Percentiles rank a stretch among this genome's conserved stretches.
Evolutionary conservation across 2,113 vertebrate species (phyloP).

Genomic region (Centropus unirufus): DNA sequence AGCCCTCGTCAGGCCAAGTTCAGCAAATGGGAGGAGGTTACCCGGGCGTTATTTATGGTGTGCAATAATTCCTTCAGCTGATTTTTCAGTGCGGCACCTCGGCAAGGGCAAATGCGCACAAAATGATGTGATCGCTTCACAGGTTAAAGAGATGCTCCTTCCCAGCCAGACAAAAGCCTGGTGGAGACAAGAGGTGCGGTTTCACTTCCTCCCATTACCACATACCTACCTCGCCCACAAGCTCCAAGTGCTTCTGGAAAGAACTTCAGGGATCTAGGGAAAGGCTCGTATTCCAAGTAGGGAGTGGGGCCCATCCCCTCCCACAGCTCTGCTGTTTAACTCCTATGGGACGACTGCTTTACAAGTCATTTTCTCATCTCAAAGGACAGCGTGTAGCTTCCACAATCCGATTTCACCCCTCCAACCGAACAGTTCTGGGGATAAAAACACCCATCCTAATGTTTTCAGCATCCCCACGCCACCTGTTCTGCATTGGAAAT

Average conservation of each 20-base stretch:
- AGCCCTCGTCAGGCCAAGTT: not conserved
- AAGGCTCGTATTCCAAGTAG: not conserved
- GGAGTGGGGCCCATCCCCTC: not conserved
- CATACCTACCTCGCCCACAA: not conserved
- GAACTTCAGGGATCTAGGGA: not conserved
- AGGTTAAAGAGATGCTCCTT: not conserved
- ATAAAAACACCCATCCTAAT: not conserved
- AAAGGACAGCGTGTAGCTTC: not conserved
- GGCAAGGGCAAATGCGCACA: not conserved
- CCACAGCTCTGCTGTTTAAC: not conserved
- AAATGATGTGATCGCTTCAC: not conserved
- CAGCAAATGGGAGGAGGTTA: constrained; percentile 19
- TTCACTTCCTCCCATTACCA: not conserved
- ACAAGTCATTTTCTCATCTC: constrained; percentile 12
- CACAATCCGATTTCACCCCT: not conserved
- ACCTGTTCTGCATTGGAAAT: not conserved
- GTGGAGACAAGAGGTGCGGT: not conserved
- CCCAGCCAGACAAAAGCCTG: not conserved
- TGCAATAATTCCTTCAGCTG: constrained; percentile 8
- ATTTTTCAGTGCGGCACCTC: not conserved
- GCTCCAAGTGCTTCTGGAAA: not conserved
- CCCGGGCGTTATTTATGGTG: not conserved
- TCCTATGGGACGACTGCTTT: not conserved
- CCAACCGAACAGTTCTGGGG: not conserved
- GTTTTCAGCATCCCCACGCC: not conserved